Conservation (phyloP, 2,797 vertebrate species). For the Acanthurus leucopareius region DNA sequence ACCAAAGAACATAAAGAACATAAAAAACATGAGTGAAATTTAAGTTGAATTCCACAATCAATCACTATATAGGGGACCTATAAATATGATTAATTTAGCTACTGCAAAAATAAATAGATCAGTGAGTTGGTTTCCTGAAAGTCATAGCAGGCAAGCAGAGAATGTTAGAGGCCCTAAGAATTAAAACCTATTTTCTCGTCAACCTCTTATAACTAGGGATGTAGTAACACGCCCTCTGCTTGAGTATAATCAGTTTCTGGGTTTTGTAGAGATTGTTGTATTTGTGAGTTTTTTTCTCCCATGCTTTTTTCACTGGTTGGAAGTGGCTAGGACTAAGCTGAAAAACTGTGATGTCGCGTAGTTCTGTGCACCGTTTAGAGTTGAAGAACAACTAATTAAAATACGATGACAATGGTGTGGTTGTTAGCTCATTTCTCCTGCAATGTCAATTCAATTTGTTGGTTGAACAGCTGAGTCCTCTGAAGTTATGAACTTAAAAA, state of each 20-base stretch:
- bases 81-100: slow-evolving; percentile 34
- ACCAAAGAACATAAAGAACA: slow-evolving; percentile 8
- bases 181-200: too few species aligned
- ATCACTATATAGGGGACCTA: slow-evolving; percentile 9
- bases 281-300: background rate
- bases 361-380: background rate
- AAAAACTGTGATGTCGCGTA: background rate
- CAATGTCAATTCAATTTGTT: background rate
- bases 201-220: too few species aligned
- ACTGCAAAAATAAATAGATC: background rate
- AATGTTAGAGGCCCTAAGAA: too few species aligned
- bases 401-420: background rate
- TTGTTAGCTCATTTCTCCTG: background rate
- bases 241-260: too few species aligned
- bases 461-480: background rate
- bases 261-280: background rate
- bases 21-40: slow-evolving; percentile 10
- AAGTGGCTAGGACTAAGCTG: background rate
- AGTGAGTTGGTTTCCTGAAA: slow-evolving; percentile 12
- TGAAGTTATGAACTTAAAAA: background rate
- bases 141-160: background rate
- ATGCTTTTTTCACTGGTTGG: background rate
- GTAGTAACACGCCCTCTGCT: too few species aligned
- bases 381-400: background rate
- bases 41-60: slow-evolving; percentile 30